Percentiles rank a stretch among this genome's conserved stretches.
Evolutionary conservation across 23 tunicate genomes (phyloP).

Genomic region (Ciona savignyi): DNA sequence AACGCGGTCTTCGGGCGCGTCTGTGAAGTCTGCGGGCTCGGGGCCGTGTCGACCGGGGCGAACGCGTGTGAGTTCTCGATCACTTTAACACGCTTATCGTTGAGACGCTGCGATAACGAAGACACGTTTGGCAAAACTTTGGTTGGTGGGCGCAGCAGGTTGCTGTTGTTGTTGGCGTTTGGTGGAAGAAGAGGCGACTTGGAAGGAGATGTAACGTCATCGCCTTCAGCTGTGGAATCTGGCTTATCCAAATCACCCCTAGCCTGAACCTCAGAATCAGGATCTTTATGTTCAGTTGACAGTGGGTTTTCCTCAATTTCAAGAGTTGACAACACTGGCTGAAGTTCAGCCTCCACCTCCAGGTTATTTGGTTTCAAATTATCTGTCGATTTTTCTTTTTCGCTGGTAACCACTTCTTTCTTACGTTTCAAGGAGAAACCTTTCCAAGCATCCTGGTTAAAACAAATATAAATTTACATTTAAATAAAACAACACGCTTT

Average conservation of each 20-base stretch:
- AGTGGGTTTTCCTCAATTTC: too few species aligned
- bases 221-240: neutral
- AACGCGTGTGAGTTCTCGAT: neutral
- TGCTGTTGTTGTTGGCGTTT: neutral
- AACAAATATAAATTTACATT: too few species aligned
- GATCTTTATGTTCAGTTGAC: neutral
- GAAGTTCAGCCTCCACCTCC: too few species aligned
- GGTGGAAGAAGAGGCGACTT: neutral
- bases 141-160: neutral
- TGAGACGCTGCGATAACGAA: neutral
- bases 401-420: neutral
- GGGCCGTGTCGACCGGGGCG: neutral
- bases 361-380: too few species aligned
- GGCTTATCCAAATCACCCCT: neutral
- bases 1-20: neutral
- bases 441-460: constrained; percentile 29
- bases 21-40: neutral
- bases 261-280: neutral
- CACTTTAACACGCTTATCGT: neutral
- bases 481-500: too few species aligned
- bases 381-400: neutral
- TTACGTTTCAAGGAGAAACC: constrained; percentile 13
- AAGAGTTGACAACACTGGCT: too few species aligned
- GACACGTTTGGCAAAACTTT: neutral
- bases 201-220: neutral